Base-by-base conservation (phyloP, 2,113 vertebrate genomes). In the Oreochromis niloticus region DNA sequence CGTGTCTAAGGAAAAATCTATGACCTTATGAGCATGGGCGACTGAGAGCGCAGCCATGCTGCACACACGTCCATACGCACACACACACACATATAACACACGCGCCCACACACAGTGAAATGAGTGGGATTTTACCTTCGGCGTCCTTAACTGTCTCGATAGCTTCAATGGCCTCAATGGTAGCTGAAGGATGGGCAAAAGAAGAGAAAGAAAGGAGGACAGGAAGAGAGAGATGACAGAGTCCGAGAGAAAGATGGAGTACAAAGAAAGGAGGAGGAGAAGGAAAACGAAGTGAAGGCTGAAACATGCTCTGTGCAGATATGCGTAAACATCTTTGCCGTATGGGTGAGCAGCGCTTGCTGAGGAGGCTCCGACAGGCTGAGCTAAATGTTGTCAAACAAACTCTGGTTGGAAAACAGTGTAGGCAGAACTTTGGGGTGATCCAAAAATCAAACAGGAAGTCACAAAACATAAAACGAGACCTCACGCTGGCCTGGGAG, bases 161-260 rank as follows among this genome's bases (percentile, higher is more conserved):
- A 94, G 96, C 96, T 96, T 96, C 95, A 84, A 96, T 96, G 95
- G 96, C 96, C 95, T 96, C 95, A 94, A 96, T 96, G 95, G 95
- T 96, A 91, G 95, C 95, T 96, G 95, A 95, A 91, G 93, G 90
- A 96, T 95, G 95, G 93, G 89, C 80, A 88, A 82, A 81, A 80
- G 63, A 92, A 80, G 81, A 85, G 80, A 82, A 61, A 85, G 80
- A 68, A 79, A 75, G 84, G 14, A 84, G 55, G 84, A 86, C 27
- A 92, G 85, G n/a, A 84, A 84, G 75, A 90, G 85, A 91, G 83
- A 86, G 87, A 63, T 36, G 87, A 93, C 52, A 81, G 61, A 89
- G 56, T 71, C 87, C 92, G 4, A 86, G 87, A 91, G 83, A 87
- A 85, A 88, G 88, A 87, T 85, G 83, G 88, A 84, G 79, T 63